A percentile compares a stretch with the other conserved stretches of the same genome.
Conservation (phyloP, 2,113 vertebrate genomes). For the Prinia subflava region DNA sequence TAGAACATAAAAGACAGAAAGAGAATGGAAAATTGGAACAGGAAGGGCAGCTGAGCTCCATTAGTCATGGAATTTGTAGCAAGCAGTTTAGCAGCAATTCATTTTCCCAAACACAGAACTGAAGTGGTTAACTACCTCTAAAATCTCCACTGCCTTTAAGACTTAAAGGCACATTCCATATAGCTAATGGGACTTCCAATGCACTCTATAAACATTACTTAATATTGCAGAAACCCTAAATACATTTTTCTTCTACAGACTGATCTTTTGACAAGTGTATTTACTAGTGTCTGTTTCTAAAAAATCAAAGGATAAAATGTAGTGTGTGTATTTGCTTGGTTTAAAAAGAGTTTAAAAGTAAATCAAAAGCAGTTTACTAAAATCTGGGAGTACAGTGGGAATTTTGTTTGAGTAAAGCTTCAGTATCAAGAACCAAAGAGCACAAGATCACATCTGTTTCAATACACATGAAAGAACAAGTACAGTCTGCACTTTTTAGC, state of each 20-base stretch:
- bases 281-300: background rate
- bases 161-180: background rate
- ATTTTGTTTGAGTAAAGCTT: background rate
- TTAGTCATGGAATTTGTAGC: background rate
- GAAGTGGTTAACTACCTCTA: background rate
- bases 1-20: conserved; percentile 2
- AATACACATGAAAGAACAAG: background rate
- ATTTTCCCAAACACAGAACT: background rate
- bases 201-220: background rate
- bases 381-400: background rate
- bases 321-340: background rate
- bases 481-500: background rate
- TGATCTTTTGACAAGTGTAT: background rate
- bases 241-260: background rate
- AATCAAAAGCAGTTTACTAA: background rate
- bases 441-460: background rate
- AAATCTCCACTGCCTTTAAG: background rate
- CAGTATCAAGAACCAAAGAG: background rate
- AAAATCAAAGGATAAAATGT: background rate
- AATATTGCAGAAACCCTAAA: background rate
- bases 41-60: background rate
- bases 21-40: background rate
- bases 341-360: background rate
- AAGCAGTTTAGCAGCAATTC: background rate
- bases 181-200: background rate